Conservation (phyloP, 2,113 vertebrate genomes). For the Mastomys coucha region DNA sequence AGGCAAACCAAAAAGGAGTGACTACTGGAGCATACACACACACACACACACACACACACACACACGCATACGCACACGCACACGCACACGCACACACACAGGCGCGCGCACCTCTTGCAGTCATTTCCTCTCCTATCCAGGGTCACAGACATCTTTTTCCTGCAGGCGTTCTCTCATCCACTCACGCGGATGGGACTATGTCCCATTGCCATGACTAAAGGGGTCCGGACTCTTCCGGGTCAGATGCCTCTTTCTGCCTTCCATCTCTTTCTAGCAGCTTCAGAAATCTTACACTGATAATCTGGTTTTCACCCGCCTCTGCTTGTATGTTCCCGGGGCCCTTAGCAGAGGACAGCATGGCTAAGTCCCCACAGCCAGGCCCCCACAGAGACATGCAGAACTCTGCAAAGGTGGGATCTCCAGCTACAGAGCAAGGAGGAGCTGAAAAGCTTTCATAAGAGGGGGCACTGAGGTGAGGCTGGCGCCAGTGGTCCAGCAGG, state of each 20-base stretch:
- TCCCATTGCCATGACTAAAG: background rate
- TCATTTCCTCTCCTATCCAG: background rate
- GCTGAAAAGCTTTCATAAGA: background rate
- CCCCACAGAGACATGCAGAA: no score
- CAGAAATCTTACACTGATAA: background rate
- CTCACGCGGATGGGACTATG: background rate
- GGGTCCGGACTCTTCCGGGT: background rate
- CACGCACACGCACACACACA: background rate
- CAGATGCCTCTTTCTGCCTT: background rate
- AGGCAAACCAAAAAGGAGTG: background rate
- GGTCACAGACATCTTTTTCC: background rate
- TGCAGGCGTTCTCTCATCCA: background rate
- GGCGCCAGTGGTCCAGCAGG: no score
- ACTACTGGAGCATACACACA: background rate
- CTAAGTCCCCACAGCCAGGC: background rate
- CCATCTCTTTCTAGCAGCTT: background rate
- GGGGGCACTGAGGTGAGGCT: background rate
- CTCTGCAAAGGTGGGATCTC: background rate
- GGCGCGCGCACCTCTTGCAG: accelerated
- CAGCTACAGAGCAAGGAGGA: background rate
- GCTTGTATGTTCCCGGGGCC: background rate
- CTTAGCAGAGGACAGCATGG: background rate
- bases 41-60: background rate
- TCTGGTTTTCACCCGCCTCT: background rate
- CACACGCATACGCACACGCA: background rate